Evolutionary conservation across 2,888 invertebrate genomes (phyloP), one percentile per base, ranked within the genome.

Genomic region (Laspeyria flexula): DNA sequence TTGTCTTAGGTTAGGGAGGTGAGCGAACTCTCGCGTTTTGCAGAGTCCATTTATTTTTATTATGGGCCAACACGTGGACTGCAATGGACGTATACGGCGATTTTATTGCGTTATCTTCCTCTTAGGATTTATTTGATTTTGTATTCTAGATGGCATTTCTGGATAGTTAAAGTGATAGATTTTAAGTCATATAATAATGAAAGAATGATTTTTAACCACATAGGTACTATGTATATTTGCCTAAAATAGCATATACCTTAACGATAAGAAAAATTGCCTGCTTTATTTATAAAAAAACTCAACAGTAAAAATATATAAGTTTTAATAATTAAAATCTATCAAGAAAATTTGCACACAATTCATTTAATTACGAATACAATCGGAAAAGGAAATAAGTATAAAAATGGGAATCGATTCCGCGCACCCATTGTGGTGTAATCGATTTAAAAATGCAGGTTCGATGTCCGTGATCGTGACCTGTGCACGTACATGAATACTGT

Each of bases 1-100:
- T 90, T 90, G 91, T 90, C 91, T 92, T 91, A 92, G 91, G 91
- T 92, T 92, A 92, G 90, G 91, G 88, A 90, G 91, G 91, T 90
- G 90, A 90, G 83, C 86, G 91, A 91, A 90, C 91, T 86, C 87
- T 84, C 85, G 79, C 67, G 67, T 85, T 87, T 85, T 69, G 83
- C 86, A 82, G 86, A 84, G 88, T 85, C 86, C 86, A 85, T 90
- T 90, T 92, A 90, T 90, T 91, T 92, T 92, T 92, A 90, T 89
- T 91, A 85, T 88, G 78, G 79, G 72, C 64, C 78, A 83, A 82
- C 90, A 90, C 91, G 90, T 90, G 90, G 88, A 80, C 77, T 71
- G 77, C 66, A 55, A 65, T 74, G 67, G 75, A 73, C 73, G 75
- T 76, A 78, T 76, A 78, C 67, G 77, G 79, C 57, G 77, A 79